Conservation (phyloP, 2,113 vertebrate species). For the Chroicocephalus ridibundus region DNA sequence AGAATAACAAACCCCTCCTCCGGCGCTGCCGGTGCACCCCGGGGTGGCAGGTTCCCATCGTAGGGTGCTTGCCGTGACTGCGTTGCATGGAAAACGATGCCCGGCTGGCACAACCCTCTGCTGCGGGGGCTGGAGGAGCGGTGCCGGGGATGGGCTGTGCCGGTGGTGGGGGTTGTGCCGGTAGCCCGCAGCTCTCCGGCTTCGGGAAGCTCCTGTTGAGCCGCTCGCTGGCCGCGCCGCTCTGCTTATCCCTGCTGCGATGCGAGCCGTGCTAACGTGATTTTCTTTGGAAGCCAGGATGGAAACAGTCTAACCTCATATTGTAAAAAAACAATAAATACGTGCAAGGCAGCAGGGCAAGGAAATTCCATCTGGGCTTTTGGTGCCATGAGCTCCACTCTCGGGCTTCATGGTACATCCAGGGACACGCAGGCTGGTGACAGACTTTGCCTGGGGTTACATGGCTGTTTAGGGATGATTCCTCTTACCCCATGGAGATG, state of each 20-base stretch:
- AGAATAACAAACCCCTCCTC: slow-evolving; percentile 42
- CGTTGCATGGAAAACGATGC: neutral
- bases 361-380: neutral
- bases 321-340: neutral
- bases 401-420: accelerated
- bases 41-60: accelerated
- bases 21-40: accelerated
- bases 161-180: accelerated
- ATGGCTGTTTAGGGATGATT: accelerated
- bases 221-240: accelerated
- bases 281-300: neutral
- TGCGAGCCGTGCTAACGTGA: accelerated
- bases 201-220: neutral
- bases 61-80: accelerated
- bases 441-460: neutral
- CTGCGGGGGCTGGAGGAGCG: neutral
- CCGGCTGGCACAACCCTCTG: neutral
- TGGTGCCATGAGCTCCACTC: accelerated
- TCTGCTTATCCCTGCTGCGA: accelerated
- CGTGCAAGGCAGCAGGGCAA: neutral
- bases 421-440: neutral
- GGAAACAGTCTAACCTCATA: slow-evolving; percentile 32
- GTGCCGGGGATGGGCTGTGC: accelerated
- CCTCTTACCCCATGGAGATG: neutral
- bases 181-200: neutral